Percentiles rank a stretch among this genome's conserved stretches.
Evolutionary conservation across 2,888 invertebrate species (phyloP).

Genomic region (Theodoxus fluviatilis): DNA sequence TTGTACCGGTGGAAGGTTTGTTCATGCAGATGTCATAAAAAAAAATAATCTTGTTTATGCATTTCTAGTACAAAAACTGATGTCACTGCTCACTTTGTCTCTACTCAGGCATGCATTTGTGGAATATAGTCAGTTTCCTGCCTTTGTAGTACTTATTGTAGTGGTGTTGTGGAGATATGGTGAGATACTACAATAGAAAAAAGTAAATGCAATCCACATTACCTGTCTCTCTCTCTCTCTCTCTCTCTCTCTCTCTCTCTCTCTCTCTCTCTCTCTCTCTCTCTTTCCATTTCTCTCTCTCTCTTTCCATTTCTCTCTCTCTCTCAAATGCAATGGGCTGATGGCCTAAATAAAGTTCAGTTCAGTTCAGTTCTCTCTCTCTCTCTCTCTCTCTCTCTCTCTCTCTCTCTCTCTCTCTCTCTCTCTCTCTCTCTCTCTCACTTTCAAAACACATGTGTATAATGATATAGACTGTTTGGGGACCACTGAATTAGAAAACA

Average conservation of each 20-base stretch:
- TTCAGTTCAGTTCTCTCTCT: neutral
- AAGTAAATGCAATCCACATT: too few species aligned
- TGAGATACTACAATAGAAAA: too few species aligned
- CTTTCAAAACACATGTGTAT: neutral
- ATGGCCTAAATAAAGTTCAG: neutral
- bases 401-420: slow-evolving; percentile 11
- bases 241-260: slow-evolving; percentile 16
- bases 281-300: slow-evolving; percentile 20
- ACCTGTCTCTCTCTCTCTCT: slow-evolving; percentile 23
- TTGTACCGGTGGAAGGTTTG: too few species aligned
- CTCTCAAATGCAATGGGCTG: neutral
- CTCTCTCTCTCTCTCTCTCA: neutral
- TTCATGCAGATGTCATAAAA: too few species aligned
- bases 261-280: slow-evolving; percentile 19
- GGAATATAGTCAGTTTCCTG: too few species aligned
- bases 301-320: neutral
- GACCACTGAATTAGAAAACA: neutral
- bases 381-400: slow-evolving; percentile 9
- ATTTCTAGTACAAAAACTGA: too few species aligned
- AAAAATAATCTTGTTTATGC: too few species aligned
- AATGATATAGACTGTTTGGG: neutral
- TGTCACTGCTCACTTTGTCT: too few species aligned
- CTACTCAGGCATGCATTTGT: too few species aligned
- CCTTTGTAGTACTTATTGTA: too few species aligned
- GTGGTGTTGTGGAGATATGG: too few species aligned